Conservation (phyloP, 2,888 invertebrate species). For the Platycheirus albimanus region DNA sequence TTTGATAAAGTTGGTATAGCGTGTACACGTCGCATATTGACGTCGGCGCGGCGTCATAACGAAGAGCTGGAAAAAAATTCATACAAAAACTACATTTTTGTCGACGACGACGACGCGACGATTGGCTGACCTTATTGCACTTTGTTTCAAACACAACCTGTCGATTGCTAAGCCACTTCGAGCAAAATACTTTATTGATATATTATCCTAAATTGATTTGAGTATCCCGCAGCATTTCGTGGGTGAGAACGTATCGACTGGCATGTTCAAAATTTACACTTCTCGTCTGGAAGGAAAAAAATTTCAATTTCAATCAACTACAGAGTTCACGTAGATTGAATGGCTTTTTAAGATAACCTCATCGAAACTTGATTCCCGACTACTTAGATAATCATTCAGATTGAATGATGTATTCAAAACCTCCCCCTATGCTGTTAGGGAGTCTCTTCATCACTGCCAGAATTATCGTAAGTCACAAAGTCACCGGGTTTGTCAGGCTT, state of each 20-base stretch:
- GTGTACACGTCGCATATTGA: slow-evolving; percentile 92
- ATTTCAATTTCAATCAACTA: too few species aligned
- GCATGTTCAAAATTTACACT: slow-evolving; percentile 91
- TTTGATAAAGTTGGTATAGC: slow-evolving; percentile 94
- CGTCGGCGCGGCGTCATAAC: too few species aligned
- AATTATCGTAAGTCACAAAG: slow-evolving; percentile 94
- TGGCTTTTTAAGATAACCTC: too few species aligned
- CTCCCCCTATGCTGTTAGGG: slow-evolving; percentile 88
- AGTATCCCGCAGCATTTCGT: slow-evolving; percentile 94
- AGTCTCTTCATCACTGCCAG: slow-evolving; percentile 93
- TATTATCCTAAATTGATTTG: slow-evolving; percentile 91
- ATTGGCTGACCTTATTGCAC: slow-evolving; percentile 91
- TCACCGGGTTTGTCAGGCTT: slow-evolving; percentile 95
- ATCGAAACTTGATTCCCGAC: slow-evolving; percentile 88
- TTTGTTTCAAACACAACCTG: slow-evolving; percentile 98
- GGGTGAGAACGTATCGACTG: slow-evolving; percentile 93
- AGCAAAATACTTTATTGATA: slow-evolving; percentile 97
- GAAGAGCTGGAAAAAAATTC: too few species aligned
- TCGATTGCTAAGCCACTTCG: slow-evolving; percentile 96
- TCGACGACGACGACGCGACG: too few species aligned
- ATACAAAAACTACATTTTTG: slow-evolving; percentile 76
- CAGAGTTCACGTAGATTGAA: too few species aligned
- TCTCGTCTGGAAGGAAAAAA: too few species aligned
- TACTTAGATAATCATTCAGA: slow-evolving; percentile 92
- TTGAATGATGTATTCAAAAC: slow-evolving; percentile 91